Percentiles rank a stretch among this genome's conserved stretches.
These are phyloP conservation scores for Alectoris magna DNA, from an alignment of 2,797 vertebrate species.

Conservation along the genomic window DNA sequence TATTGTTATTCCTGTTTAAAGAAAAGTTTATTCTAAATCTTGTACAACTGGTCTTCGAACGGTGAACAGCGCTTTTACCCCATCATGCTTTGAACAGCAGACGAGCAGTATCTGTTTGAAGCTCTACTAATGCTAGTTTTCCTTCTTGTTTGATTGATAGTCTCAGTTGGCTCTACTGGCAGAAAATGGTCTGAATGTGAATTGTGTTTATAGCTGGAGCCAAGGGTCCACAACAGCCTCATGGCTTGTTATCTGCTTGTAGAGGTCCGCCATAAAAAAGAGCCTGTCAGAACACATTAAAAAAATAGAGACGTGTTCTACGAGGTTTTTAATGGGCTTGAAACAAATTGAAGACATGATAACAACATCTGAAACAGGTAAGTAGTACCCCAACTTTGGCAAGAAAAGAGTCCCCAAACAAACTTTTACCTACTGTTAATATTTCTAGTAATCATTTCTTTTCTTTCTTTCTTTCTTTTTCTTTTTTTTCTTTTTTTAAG, in stretches of 20 bases:
- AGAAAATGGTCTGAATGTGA: slow-evolving; percentile 58
- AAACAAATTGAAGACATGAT: neutral
- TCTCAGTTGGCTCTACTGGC: slow-evolving; percentile 40
- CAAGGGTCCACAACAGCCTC: slow-evolving; percentile 8
- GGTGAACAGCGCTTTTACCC: slow-evolving; percentile 6
- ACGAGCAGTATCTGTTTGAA: slow-evolving; percentile 48
- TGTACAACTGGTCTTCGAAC: slow-evolving; percentile 42
- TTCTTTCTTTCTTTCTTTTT: too few relatives aligned
- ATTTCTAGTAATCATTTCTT: neutral
- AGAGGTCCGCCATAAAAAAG: slow-evolving; percentile 1
- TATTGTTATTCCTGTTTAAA: slow-evolving; percentile 18
- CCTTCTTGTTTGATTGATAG: slow-evolving; percentile 64
- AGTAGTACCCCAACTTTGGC: neutral
- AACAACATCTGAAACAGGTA: neutral
- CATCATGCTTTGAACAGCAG: slow-evolving; percentile 41
- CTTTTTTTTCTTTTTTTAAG: neutral
- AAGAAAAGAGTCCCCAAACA: neutral
- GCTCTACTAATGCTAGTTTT: slow-evolving; percentile 57
- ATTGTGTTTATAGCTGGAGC: slow-evolving; percentile 58
- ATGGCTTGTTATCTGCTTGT: slow-evolving; percentile 32
- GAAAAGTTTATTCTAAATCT: slow-evolving; percentile 37
- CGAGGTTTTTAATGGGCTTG: neutral
- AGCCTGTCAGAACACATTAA: slow-evolving; percentile 16
- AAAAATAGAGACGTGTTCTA: neutral
- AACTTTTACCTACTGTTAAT: neutral